Percentiles rank a stretch among this genome's conserved stretches.
These are phyloP conservation scores for Salarias fasciatus DNA, from an alignment of 2,797 vertebrate genomes.

Conservation along the genomic window DNA sequence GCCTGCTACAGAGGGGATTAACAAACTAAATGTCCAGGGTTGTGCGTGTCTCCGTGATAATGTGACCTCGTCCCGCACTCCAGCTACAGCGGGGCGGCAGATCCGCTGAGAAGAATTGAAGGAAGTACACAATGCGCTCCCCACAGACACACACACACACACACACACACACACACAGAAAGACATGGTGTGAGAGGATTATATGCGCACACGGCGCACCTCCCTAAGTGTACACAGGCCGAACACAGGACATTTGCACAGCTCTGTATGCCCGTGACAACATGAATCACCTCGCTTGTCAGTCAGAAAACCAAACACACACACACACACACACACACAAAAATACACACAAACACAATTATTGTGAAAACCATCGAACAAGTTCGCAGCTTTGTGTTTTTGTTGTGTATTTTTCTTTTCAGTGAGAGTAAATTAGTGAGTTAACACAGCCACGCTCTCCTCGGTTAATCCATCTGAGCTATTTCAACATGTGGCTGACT, in stretches of 20 bases:
- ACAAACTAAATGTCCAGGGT: slow-evolving; percentile 27
- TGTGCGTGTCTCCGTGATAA: slow-evolving; percentile 23
- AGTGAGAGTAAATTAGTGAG: no score
- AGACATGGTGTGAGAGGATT: slow-evolving; percentile 58
- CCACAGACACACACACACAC: slow-evolving; percentile 36
- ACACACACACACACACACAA: slow-evolving; percentile 4
- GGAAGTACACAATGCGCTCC: slow-evolving; percentile 68
- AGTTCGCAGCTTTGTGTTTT: not conserved
- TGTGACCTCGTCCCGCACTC: slow-evolving; percentile 57
- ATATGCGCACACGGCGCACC: slow-evolving; percentile 41
- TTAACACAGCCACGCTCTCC: no score
- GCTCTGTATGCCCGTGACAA: slow-evolving; percentile 42
- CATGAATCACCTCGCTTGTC: slow-evolving; percentile 57
- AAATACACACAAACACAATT: slow-evolving; percentile 13
- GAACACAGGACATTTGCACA: slow-evolving; percentile 41
- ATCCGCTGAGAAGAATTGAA: slow-evolving; percentile 63
- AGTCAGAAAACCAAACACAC: slow-evolving; percentile 29
- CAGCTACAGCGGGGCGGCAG: slow-evolving; percentile 49
- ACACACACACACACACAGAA: slow-evolving; percentile 34
- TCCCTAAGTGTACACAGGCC: slow-evolving; percentile 31
- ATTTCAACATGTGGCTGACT: not conserved
- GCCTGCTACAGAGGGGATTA: slow-evolving; percentile 47
- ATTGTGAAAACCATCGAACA: slow-evolving; percentile 4
- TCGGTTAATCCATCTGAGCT: not conserved
- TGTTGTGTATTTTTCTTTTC: not conserved